A percentile compares a stretch with the other conserved stretches of the same genome.
These are phyloP conservation scores for Mythimna pallens DNA, from an alignment of 2,888 invertebrate genomes.

Conservation along the genomic window DNA sequence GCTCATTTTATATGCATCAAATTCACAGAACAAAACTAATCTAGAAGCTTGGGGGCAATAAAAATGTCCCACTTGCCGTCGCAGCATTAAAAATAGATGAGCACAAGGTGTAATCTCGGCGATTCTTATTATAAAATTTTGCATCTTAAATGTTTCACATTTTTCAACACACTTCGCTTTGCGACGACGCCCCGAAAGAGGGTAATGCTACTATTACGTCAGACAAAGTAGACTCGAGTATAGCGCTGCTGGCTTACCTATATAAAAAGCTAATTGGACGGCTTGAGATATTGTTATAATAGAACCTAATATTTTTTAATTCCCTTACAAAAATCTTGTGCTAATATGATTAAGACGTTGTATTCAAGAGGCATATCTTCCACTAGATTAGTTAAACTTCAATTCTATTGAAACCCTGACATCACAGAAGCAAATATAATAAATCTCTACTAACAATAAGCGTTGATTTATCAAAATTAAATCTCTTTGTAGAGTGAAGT, in stretches of 20 bases:
- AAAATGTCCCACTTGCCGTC: slow-evolving; percentile 88
- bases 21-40: slow-evolving; percentile 90
- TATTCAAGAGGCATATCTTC: slow-evolving; percentile 35
- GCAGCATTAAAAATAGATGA: slow-evolving; percentile 88
- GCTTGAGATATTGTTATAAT: slow-evolving; percentile 67
- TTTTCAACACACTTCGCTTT: slow-evolving; percentile 82
- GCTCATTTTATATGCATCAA: slow-evolving; percentile 90
- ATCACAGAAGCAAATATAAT: slow-evolving; percentile 78
- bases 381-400: slow-evolving; percentile 52
- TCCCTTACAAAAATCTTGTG: slow-evolving; percentile 52
- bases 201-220: slow-evolving; percentile 80
- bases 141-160: slow-evolving; percentile 87
- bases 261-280: slow-evolving; percentile 70
- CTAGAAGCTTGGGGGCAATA: slow-evolving; percentile 87
- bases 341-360: slow-evolving; percentile 37
- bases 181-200: slow-evolving; percentile 74
- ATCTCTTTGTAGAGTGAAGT: slow-evolving; percentile 86
- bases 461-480: slow-evolving; percentile 89
- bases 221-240: slow-evolving; percentile 77
- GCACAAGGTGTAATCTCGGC: slow-evolving; percentile 88
- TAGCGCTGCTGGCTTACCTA: slow-evolving; percentile 66
- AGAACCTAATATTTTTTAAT: slow-evolving; percentile 59
- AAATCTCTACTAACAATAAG: slow-evolving; percentile 84
- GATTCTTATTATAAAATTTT: slow-evolving; percentile 89
- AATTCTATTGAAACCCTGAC: slow-evolving; percentile 69